Percentiles rank a stretch among this genome's conserved stretches.
These are phyloP conservation scores for Azorinus chamasolen DNA, from an alignment of 2,888 invertebrate genomes.

Conservation along the genomic window DNA sequence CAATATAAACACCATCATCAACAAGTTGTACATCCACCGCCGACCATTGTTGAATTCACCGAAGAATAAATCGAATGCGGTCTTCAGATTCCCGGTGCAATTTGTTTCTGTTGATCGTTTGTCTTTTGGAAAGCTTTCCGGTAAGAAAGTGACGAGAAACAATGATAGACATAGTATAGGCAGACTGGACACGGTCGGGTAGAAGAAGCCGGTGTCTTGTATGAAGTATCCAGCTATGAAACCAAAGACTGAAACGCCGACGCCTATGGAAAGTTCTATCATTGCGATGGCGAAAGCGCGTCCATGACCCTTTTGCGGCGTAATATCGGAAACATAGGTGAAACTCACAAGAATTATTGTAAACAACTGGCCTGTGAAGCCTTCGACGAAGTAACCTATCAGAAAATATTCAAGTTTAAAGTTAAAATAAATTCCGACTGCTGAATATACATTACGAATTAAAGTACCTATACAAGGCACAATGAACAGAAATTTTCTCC, in stretches of 20 bases:
- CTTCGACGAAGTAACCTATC: conserved; percentile 57
- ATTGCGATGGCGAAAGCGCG: conserved; percentile 55
- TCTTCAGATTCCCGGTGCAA: conserved; percentile 28
- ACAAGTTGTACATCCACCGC: conserved; percentile 62
- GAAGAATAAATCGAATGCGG: conserved; percentile 46
- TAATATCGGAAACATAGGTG: conserved; percentile 62
- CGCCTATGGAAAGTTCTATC: conserved; percentile 48
- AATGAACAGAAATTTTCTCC: conserved; percentile 62
- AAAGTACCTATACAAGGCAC: conserved; percentile 47
- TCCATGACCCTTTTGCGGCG: conserved; percentile 33
- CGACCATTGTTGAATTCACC: conserved; percentile 42
- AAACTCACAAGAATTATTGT: conserved; percentile 57
- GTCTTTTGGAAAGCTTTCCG: conserved; percentile 51
- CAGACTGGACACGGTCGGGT: conserved; percentile 41
- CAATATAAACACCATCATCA: conserved; percentile 46
- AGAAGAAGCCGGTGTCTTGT: conserved; percentile 48
- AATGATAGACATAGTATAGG: conserved; percentile 11
- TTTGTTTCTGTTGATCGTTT: conserved; percentile 25
- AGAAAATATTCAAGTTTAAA: conserved; percentile 50
- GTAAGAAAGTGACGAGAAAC: conserved; percentile 40
- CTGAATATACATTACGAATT: conserved; percentile 17
- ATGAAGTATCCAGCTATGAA: conserved; percentile 60
- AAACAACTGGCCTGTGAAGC: conserved; percentile 60
- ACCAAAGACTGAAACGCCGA: conserved; percentile 21
- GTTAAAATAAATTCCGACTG: conserved; percentile 60